Base-by-base conservation (phyloP, 2,888 invertebrate species). In the Pseudolycoriella hygida region DNA sequence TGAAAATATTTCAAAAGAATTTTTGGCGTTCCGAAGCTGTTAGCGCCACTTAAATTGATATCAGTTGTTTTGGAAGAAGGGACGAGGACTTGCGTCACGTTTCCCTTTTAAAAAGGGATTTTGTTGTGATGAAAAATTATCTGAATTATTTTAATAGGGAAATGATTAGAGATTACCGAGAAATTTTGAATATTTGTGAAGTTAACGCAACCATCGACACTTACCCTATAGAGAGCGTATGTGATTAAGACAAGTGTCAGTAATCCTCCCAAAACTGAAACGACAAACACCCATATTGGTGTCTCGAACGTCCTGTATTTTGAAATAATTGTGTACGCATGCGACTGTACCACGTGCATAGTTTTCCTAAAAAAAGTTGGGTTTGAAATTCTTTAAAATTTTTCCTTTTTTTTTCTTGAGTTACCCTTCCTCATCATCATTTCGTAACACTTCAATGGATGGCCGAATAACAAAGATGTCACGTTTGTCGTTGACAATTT, bases 281-380 rank as follows among this genome's bases (percentile, higher is more conserved):
- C 47, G 34, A 70, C 62, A 43, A 62, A 61, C 39, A 68, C 60
- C 70, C 70, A 70, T 14, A 64, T 56, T 17, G 62, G 64, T 17
- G 61, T 53, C 6, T 48, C 50, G 3, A 54, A 54, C 3, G 56
- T 50, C 44, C 59, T 54, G 55, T 64, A 60, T 47, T 64, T 64
- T n/a, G 61, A 64, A 49, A 65, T 60, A 15, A 64, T 57, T 48
- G 62, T 64, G 37, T 64, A 60, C 25, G 62, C 61, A 14, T 61
- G 57, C 38, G 56, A 59, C 20, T 56, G 56, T 31, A 52, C 56
- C 2, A 64, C 53, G 6, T 50, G 50, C 31, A 62, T 46, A 1
- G 60, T 53, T 30, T 48, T 55, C 6, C 56, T 54, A 20, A 8
- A 43, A 31, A 8, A 25, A 25, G 8, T 25, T 25, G 25, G 8